Conservation (phyloP, 2,113 vertebrate species). For the Tachysurus fulvidraco region DNA sequence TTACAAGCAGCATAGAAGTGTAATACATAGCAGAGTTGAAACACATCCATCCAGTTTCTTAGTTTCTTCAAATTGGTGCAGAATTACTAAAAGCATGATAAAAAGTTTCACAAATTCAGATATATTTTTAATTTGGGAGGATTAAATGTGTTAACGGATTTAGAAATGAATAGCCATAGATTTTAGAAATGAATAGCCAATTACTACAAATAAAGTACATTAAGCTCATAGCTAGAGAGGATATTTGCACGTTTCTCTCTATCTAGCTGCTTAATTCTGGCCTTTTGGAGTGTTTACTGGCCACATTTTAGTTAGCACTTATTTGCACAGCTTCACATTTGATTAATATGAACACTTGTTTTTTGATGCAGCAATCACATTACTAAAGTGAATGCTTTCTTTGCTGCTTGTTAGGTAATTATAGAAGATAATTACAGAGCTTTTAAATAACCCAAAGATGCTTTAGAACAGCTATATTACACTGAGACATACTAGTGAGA, state of each 20-base stretch:
- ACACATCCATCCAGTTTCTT: background rate
- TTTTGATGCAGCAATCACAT: conserved; percentile 21
- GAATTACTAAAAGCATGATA: background rate
- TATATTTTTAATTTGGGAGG: background rate
- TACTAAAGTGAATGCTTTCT: conserved; percentile 13
- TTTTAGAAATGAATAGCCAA: background rate
- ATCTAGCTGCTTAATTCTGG: conserved; percentile 1
- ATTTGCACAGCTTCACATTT: background rate
- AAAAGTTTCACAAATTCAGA: background rate
- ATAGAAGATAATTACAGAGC: conserved; percentile 26
- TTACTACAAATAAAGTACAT: background rate
- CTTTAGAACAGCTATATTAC: background rate
- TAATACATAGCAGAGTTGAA: conserved; percentile 12
- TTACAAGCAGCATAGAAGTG: conserved; percentile 28
- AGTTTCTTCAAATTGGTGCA: background rate
- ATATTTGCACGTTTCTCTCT: background rate
- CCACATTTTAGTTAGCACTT: background rate
- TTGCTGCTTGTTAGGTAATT: conserved; percentile 36
- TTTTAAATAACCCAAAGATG: conserved; percentile 19
- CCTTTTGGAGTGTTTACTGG: conserved; percentile 1
- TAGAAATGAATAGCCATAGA: conserved; percentile 4
- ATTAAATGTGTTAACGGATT: conserved; percentile 12
- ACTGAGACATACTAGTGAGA: conserved; percentile 9
- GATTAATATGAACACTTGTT: conserved; percentile 23
- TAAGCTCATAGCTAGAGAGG: background rate